Base-by-base conservation (phyloP, 2,888 invertebrate genomes). In the Drosophila picticornis region DNA sequence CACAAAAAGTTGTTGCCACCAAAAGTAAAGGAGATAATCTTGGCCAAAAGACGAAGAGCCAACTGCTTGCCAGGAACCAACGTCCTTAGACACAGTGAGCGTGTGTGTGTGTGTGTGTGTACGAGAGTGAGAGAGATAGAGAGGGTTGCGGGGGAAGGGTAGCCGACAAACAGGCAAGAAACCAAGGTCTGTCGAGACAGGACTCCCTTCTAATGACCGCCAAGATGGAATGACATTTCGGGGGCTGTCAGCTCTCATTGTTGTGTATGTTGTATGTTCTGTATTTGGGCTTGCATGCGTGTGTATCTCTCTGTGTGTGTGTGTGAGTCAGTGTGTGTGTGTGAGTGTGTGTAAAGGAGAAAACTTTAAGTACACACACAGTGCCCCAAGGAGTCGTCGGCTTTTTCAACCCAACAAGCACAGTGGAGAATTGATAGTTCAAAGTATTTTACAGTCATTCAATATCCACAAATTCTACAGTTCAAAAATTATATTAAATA, bases 191-290 rank as follows among this genome's bases (percentile, higher is more conserved):
- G 72, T 46, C 59, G 64, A 62, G 82, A 72, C 74, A 77, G 81
- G 86, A 84, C 90, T 86, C 90, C 79, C 81, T 88, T 90, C 90
- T 88, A 88, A 90, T 88, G 91, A 88, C 88, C 88, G 90, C 90
- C 88, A 91, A 90, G 90, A 88, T 91, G 84, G 88, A 90, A 91
- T 88, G 91, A 91, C 91, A 88, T 91, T 91, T 88, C 61, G 73
- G 88, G 85, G 83, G 90, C 87, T 88, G 87, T 88, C 90, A 90
- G 90, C 81, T 87, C 78, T 87, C 90, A 89, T 88, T 88, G 90
- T 88, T 90, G 83, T 56, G 29, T 56, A 59, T 67, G 61, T 63
- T 46, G 53, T 61, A 56, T 71, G 55, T 56, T 56, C 43, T 76
- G 73, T 84, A 69, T 86, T 88, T 88, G 73, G 59, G 60, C 56